Evolutionary conservation across 2,797 vertebrate genomes (phyloP).

Genomic region (Neoniphon sammara): DNA sequence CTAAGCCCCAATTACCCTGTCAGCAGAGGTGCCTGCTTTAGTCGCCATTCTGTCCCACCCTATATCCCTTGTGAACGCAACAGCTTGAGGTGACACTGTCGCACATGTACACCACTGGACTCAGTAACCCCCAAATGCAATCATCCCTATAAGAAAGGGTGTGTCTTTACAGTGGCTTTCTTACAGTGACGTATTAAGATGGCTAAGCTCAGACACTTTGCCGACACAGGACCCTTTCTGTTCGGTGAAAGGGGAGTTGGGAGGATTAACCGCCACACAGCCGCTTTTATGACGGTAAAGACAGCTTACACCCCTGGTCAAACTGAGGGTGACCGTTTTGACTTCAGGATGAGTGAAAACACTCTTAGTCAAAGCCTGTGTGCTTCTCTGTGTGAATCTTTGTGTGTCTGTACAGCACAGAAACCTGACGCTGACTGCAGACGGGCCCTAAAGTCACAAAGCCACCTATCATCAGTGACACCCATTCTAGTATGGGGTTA

Average conservation of each 20-base stretch:
- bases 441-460: conserved; percentile 50
- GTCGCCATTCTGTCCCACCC: conserved; percentile 54
- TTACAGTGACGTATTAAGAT: conserved; percentile 10
- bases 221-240: conserved; percentile 36
- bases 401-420: conserved; percentile 23
- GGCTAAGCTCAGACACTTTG: conserved; percentile 34
- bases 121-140: conserved; percentile 33
- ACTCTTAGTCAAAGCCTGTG: conserved; percentile 19
- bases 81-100: conserved; percentile 61
- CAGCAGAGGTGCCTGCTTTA: conserved; percentile 48
- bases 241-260: conserved; percentile 27
- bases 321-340: conserved; percentile 29
- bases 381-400: conserved; percentile 34
- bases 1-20: conserved; percentile 58
- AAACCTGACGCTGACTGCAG: conserved; percentile 45
- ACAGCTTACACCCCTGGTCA: conserved; percentile 9
- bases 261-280: conserved; percentile 31
- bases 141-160: conserved; percentile 22
- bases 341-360: conserved; percentile 19
- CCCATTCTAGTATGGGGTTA: conserved; percentile 64
- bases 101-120: conserved; percentile 29
- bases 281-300: conserved; percentile 4
- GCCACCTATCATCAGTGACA: conserved; percentile 32
- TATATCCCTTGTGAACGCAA: conserved; percentile 39
- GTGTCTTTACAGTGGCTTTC: conserved; percentile 14